Conservation (phyloP, 2,113 vertebrate genomes). For the Eclectus roratus region DNA sequence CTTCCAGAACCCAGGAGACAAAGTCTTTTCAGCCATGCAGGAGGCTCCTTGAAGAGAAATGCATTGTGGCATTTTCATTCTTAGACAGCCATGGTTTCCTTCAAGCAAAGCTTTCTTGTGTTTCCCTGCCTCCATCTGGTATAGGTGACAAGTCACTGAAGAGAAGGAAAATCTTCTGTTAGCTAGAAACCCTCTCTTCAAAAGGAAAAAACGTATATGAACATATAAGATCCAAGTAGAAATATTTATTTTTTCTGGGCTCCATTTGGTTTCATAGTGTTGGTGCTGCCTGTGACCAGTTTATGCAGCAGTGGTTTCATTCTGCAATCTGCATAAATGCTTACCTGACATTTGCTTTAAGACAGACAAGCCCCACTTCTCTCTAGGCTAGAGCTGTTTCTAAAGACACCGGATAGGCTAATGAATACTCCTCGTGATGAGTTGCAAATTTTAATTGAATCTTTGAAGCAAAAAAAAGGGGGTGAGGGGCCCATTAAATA, state of each 20-base stretch:
- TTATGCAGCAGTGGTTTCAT: background rate
- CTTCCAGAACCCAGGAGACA: background rate
- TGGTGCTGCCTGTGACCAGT: background rate
- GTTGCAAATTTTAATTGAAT: conserved; percentile 68
- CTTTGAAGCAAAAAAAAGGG: conserved; percentile 46
- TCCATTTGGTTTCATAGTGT: background rate
- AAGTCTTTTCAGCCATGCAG: background rate
- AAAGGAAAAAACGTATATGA: background rate
- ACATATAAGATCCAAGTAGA: background rate
- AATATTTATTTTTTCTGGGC: background rate
- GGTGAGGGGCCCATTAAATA: conserved; percentile 52
- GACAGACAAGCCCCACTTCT: background rate
- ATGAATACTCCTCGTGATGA: conserved; percentile 42
- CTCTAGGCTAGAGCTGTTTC: conserved; percentile 7
- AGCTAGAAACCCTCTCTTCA: background rate
- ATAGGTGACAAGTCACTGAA: background rate
- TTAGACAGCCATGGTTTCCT: background rate
- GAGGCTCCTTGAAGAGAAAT: background rate
- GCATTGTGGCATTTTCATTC: background rate
- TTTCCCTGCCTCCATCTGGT: background rate
- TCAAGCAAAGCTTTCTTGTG: background rate
- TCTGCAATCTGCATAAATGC: background rate
- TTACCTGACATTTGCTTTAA: background rate
- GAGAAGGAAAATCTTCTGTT: background rate
- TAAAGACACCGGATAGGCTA: conserved; percentile 27